Base-by-base conservation (phyloP, 2,113 vertebrate genomes). In the Myrmophylax atrothorax region DNA sequence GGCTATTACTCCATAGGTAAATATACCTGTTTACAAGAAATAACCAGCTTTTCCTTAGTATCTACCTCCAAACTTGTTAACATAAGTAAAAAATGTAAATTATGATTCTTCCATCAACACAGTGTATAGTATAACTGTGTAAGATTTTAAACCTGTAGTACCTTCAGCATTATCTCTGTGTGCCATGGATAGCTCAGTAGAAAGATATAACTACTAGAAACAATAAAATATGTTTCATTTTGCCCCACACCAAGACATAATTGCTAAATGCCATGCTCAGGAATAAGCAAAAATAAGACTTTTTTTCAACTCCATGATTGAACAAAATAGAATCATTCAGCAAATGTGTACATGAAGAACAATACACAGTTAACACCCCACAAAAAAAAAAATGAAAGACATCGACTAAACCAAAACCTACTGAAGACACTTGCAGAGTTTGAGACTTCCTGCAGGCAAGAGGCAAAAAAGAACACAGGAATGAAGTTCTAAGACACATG, bases 301-400 rank as follows among this genome's bases (percentile, higher is more conserved):
- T 62, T 42, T 66, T 44, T 75, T 81, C 78, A 56, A 79, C 18
- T 77, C 18, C 50, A 68, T 40, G 25, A 93, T 3, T 37, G 17
- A 89, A 77, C 12, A 59, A 52, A 66, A 75, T 1, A 92, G n/a
- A 91, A 33, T 38, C 9, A 44, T 25, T 22, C 12, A 66, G 28
- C 14, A 83, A 59, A n/a, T 29, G 17, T 29, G 17, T 78, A 37
- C 5, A 37, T 56, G 7, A 49, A 55, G 40, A 70, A 25, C 18
- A 96, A 80, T 14, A 91, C 5, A 70, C 10, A 56, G 26, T 12
- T 38, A 90, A 64, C 68, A 78, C 22, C 77, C 67, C 59, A 64
- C 14, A 89, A 96, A 74, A 50, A 80, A 88, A 96, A 74, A 47
- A 82, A 38, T 31, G 93, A 95, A 79, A 85, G 20, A 25, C 8